phyloP scores from a whole-genome alignment of 1,140 invertebrate genomes.

The Chrysomallon squamiferum region DNA sequence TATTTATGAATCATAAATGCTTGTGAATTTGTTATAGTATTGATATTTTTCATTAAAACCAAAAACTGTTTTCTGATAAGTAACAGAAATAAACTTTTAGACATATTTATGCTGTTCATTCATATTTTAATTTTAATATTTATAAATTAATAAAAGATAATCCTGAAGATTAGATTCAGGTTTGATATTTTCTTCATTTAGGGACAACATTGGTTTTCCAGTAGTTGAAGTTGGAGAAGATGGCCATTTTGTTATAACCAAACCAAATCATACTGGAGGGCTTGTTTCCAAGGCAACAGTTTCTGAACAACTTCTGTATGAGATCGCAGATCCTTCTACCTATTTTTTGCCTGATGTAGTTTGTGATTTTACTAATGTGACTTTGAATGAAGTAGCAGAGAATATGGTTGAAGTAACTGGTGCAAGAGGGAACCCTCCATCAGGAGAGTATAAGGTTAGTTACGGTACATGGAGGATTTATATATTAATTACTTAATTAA shows the following conservation, averaged over 20 bases:
- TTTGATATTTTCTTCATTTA: constrained; percentile 42
- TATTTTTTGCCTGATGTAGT: constrained; percentile 68
- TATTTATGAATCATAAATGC: too few relatives aligned
- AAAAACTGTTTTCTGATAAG: too few relatives aligned
- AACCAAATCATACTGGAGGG: constrained; percentile 66
- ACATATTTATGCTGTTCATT: too few relatives aligned
- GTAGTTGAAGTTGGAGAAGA: constrained; percentile 64
- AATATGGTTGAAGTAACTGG: constrained; percentile 63
- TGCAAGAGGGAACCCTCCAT: constrained; percentile 64
- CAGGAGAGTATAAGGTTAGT: constrained; percentile 65
- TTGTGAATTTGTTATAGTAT: too few relatives aligned
- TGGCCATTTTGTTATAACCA: constrained; percentile 65
- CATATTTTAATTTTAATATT: too few relatives aligned
- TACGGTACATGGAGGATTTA: neutral
- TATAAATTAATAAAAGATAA: too few relatives aligned
- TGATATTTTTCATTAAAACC: too few relatives aligned
- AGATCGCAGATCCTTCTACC: constrained; percentile 65
- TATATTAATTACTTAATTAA: too few relatives aligned
- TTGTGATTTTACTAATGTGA: constrained; percentile 66
- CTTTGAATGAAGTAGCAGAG: constrained; percentile 54
- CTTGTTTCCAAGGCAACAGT: constrained; percentile 64
- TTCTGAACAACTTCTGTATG: constrained; percentile 67
- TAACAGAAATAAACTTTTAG: too few relatives aligned
- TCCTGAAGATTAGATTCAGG: too few relatives aligned
- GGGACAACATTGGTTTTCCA: constrained; percentile 66